Conservation (phyloP, 2,113 vertebrate species). For the Rhynchopsitta pachyrhyncha region DNA sequence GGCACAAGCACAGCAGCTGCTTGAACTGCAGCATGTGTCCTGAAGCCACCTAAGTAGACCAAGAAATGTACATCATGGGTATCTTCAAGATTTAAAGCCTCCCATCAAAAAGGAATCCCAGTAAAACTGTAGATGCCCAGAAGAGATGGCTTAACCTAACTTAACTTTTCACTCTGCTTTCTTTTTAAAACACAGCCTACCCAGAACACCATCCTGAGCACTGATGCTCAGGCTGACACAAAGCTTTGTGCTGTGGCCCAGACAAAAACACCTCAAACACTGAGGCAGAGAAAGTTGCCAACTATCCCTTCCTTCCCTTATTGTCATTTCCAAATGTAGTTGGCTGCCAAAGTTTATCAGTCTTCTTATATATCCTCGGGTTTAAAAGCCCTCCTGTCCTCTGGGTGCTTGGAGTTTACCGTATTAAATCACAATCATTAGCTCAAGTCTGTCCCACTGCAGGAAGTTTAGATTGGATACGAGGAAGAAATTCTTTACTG, state of each 20-base stretch:
- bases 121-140: not conserved
- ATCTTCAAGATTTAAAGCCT: not conserved
- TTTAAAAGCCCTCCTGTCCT: not conserved
- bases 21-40: not conserved
- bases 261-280: not conserved
- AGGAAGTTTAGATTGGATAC: too few relatives aligned
- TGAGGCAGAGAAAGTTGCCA: not conserved
- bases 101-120: not conserved
- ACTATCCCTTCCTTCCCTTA: not conserved
- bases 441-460: not conserved
- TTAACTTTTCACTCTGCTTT: not conserved
- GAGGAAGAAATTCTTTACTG: too few relatives aligned
- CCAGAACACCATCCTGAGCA: not conserved
- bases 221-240: not conserved
- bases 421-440: not conserved
- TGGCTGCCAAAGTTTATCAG: not conserved
- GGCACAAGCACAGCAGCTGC: not conserved
- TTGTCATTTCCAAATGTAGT: not conserved
- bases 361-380: not conserved
- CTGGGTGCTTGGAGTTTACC: rapidly evolving
- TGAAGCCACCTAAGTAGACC: not conserved
- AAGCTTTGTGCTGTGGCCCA: not conserved
- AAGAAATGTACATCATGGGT: not conserved
- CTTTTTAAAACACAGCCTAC: not conserved
- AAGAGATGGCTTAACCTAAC: not conserved